Evolutionary conservation across 2,797 vertebrate genomes (phyloP).

Genomic region (Manis pentadactyla): DNA sequence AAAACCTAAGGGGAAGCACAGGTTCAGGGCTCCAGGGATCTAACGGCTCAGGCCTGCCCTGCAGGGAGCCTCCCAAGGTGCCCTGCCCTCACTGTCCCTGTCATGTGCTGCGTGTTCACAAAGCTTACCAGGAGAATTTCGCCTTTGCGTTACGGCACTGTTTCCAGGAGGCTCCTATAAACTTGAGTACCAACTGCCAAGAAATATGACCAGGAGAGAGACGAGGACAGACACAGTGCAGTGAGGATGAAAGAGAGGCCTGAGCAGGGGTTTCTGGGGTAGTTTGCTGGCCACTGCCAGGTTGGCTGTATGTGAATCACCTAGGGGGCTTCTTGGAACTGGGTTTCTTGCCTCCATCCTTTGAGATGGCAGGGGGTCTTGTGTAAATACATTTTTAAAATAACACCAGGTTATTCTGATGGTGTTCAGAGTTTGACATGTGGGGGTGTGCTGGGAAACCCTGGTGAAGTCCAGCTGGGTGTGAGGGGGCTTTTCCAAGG

Average conservation of each 20-base stretch:
- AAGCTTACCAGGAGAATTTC: neutral
- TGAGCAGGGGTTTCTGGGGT: neutral
- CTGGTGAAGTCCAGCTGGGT: neutral
- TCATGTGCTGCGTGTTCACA: neutral
- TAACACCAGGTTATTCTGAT: neutral
- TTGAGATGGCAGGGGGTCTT: neutral
- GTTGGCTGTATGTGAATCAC: neutral
- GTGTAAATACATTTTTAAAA: neutral
- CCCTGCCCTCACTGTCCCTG: neutral
- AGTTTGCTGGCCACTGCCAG: neutral
- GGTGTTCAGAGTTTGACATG: neutral
- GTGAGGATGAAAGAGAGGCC: neutral
- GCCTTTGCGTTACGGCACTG: conserved; percentile 8
- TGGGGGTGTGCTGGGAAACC: neutral
- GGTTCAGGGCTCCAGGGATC: neutral
- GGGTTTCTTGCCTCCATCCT: neutral
- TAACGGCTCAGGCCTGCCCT: neutral
- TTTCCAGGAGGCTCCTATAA: conserved; percentile 35
- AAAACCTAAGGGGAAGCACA: neutral
- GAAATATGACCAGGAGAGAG: neutral
- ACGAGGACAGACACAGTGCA: neutral
- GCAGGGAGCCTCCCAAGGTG: neutral
- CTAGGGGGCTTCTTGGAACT: conserved; percentile 3
- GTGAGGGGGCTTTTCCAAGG: neutral
- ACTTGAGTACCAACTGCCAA: neutral